Evolutionary conservation across 2,888 invertebrate genomes (phyloP).

Genomic region (Thelaira solivaga): DNA sequence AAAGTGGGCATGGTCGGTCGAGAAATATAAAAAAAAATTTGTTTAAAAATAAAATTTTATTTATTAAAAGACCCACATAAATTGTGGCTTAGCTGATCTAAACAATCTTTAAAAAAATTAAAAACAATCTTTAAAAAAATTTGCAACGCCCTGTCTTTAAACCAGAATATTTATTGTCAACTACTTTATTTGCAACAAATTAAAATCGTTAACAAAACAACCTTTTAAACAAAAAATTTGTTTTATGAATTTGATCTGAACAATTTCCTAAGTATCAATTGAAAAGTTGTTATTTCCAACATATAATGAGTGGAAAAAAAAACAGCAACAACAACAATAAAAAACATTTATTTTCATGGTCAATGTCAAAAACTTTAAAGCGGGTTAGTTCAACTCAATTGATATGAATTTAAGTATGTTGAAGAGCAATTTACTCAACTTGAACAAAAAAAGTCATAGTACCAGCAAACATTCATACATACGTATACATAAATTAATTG

Average conservation of each 20-base stretch:
- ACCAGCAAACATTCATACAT: neutral
- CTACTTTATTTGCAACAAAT: too few relatives aligned
- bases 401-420: conserved; percentile 29
- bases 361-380: conserved; percentile 52
- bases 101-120: too few relatives aligned
- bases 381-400: conserved; percentile 16
- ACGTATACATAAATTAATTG: neutral
- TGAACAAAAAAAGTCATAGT: conserved; percentile 43
- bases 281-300: neutral
- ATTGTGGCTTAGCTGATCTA: too few relatives aligned
- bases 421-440: conserved; percentile 44
- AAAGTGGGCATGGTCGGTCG: too few relatives aligned
- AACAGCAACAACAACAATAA: too few relatives aligned
- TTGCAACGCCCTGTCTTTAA: too few relatives aligned
- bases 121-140: too few relatives aligned
- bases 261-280: conserved; percentile 40
- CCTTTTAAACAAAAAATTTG: neutral
- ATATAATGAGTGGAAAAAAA: neutral
- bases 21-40: too few relatives aligned
- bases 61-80: too few relatives aligned
- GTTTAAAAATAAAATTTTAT: too few relatives aligned
- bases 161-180: too few relatives aligned
- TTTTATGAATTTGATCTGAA: conserved; percentile 5
- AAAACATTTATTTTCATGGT: conserved; percentile 59
- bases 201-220: neutral